Conservation (phyloP, 1,140 invertebrate genomes). For the Zaprionus inermis region DNA sequence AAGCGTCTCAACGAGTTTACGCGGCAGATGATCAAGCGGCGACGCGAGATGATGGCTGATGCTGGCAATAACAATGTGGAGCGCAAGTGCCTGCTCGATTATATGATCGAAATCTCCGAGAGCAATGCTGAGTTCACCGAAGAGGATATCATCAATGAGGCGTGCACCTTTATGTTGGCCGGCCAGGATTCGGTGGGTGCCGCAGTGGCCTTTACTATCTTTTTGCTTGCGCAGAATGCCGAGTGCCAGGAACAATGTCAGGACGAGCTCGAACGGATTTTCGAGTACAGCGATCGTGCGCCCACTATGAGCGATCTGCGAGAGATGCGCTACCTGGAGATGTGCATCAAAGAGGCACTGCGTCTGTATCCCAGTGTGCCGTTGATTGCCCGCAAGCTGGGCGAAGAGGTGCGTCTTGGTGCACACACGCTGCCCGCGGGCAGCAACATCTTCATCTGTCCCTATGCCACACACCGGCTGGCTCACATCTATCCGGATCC, state of each 20-base stretch:
- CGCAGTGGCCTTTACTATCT: constrained; percentile 86
- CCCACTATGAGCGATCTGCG: constrained; percentile 86
- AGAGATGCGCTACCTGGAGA: constrained; percentile 88
- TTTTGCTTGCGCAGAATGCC: constrained; percentile 86
- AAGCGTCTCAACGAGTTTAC: constrained; percentile 88
- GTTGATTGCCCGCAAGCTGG: constrained; percentile 86
- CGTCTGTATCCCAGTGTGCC: constrained; percentile 89
- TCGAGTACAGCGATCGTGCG: constrained; percentile 82
- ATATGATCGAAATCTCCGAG: constrained; percentile 88
- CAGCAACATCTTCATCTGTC: constrained; percentile 84
- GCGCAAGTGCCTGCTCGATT: constrained; percentile 85
- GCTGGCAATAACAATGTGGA: constrained; percentile 49
- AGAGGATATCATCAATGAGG: constrained; percentile 89
- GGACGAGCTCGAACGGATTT: constrained; percentile 87
- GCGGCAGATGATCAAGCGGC: constrained; percentile 78
- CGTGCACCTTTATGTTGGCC: constrained; percentile 91
- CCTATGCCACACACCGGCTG: constrained; percentile 88
- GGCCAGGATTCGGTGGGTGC: constrained; percentile 91
- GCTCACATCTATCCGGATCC: constrained; percentile 89
- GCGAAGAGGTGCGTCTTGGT: constrained; percentile 86
- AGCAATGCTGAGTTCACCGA: constrained; percentile 86
- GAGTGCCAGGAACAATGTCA: constrained; percentile 87
- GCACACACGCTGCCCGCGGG: constrained; percentile 82
- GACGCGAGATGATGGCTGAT: constrained; percentile 68
- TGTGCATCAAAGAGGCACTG: constrained; percentile 88